phyloP scores from a whole-genome alignment of 2,113 vertebrate genomes.

The Bubo bubo region DNA sequence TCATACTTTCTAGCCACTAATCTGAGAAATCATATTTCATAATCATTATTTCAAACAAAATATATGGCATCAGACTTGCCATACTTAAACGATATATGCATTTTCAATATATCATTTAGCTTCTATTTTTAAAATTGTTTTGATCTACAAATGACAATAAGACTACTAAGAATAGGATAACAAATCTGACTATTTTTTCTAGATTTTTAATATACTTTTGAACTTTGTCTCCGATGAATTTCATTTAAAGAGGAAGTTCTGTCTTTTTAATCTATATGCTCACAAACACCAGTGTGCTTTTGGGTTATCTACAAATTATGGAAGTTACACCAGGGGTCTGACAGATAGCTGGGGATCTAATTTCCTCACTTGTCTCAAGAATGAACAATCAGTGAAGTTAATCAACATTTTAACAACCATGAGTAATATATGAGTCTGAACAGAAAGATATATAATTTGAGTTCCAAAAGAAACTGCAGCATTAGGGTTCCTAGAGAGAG shows the following conservation, averaged over 20 bases:
- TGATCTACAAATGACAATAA: slow-evolving; percentile 8
- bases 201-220: slow-evolving; percentile 59
- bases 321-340: slow-evolving; percentile 58
- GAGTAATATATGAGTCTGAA: slow-evolving; percentile 58
- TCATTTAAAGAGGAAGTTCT: slow-evolving; percentile 66
- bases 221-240: slow-evolving; percentile 63
- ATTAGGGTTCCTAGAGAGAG: background rate
- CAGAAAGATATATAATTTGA: slow-evolving; percentile 28
- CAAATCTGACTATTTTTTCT: slow-evolving; percentile 33
- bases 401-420: slow-evolving; percentile 72
- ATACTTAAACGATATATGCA: background rate
- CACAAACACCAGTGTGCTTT: slow-evolving; percentile 60
- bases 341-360: slow-evolving; percentile 68
- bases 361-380: slow-evolving; percentile 73
- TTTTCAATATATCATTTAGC: background rate
- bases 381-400: slow-evolving; percentile 70
- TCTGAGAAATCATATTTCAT: background rate
- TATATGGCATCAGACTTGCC: background rate
- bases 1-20: background rate
- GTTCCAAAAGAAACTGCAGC: slow-evolving; percentile 14
- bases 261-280: slow-evolving; percentile 66
- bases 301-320: slow-evolving; percentile 68
- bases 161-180: slow-evolving; percentile 35
- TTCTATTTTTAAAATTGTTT: background rate
- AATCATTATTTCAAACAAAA: background rate